Base-by-base conservation (phyloP, 1,140 invertebrate species). In the Drosophila rufa region DNA sequence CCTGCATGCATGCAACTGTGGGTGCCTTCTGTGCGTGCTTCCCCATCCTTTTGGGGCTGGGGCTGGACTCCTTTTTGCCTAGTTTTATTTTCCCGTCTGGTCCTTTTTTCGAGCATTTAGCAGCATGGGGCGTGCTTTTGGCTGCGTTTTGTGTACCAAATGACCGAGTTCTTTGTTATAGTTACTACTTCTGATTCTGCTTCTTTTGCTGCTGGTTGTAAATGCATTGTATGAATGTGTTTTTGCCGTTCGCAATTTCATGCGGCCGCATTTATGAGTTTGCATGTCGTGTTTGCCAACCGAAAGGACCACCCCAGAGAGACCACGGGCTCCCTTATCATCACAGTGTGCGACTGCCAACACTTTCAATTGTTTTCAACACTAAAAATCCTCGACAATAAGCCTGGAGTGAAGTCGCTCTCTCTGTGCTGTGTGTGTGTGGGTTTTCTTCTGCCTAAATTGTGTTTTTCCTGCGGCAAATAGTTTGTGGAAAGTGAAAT, bases 141-240 rank as follows among this genome's bases (percentile, higher is more conserved):
- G 43, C 79, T 78, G 79, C 79, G 68, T 79, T 86, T 79, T 82
- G 83, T 53, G 73, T 43, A 78, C 80, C 80, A 82, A 89, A 84
- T 90, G 84, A 89, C 84, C 85, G 80, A 84, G 85, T 84, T 89
- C 74, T 79, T 79, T 75, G 69, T 76, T 82, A 79, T 71, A 82
- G 69, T 75, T 74, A 71, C 55, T 75, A 61, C 46, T 62, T 40
- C 25, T 64, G 36, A 59, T 73, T 48, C 55, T 71, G 51, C 45
- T 59, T 25, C 66, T 19, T 47, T 38, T 48, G 33, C 36, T 48
- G 56, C 42, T 27, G 12, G 30, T n/a, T 65, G 64, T 69, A 45
- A 57, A 67, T 58, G 75, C 68, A 59, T 73, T 53, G 69, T 57
- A 48, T 71, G 33, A 57, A 38, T 69, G 53, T 76, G 61, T 68